Percentiles rank a stretch among this genome's conserved stretches.
Conservation (phyloP, 2,888 invertebrate genomes). For the Lepidocyrtinus sp. region DNA sequence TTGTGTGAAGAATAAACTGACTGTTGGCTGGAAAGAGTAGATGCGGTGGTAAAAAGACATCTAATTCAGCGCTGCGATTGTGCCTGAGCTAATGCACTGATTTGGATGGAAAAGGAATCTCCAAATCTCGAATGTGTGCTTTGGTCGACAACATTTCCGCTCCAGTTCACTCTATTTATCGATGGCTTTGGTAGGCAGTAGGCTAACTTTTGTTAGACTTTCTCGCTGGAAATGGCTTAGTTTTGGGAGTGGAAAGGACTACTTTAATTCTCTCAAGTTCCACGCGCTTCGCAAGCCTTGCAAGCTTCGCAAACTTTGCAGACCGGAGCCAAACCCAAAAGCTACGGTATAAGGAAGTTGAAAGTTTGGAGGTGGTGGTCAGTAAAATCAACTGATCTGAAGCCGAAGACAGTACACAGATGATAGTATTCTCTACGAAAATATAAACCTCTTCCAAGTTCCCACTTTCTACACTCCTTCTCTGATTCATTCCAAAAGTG, state of each 20-base stretch:
- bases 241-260: slow-evolving; percentile 42
- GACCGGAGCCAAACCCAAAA: slow-evolving; percentile 8
- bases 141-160: background rate
- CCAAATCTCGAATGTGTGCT: no score
- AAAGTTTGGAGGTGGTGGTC: slow-evolving; percentile 20
- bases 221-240: background rate
- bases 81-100: no score
- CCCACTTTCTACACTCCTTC: background rate
- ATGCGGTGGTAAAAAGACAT: no score
- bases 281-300: slow-evolving; percentile 29
- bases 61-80: no score
- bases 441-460: background rate
- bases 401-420: slow-evolving; percentile 48
- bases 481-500: slow-evolving; percentile 11
- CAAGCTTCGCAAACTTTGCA: no score
- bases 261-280: slow-evolving; percentile 54
- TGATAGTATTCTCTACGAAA: slow-evolving; percentile 46
- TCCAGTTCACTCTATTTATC: background rate
- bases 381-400: slow-evolving; percentile 26
- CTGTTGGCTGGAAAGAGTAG: no score
- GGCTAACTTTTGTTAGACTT: background rate
- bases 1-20: no score
- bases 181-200: background rate
- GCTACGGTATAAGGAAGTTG: background rate
- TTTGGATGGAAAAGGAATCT: no score